These are phyloP conservation scores for Cryptophagus acutangulus DNA, from an alignment of 2,888 invertebrate species.

Conservation along the genomic window DNA sequence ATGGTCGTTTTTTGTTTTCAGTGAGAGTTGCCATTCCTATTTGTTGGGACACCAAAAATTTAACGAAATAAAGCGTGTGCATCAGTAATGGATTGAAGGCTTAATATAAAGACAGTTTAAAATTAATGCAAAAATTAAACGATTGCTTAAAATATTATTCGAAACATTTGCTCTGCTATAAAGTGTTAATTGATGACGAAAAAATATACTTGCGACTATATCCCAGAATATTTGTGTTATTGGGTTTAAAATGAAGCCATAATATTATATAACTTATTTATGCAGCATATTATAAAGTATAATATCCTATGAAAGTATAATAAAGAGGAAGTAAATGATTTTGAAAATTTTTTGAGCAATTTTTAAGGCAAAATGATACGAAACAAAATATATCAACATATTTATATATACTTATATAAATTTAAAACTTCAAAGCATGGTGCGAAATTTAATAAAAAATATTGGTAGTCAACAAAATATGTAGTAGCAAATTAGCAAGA, in stretches of 20 bases:
- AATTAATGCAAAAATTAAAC: too few species aligned
- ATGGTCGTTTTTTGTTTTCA: conserved; percentile 27
- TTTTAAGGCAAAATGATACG: conserved; percentile 26
- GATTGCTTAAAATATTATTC: too few species aligned
- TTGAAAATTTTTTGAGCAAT: conserved; percentile 25
- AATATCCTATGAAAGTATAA: conserved; percentile 25
- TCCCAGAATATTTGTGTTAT: conserved; percentile 22
- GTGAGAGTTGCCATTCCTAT: conserved; percentile 28
- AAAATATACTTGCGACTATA: conserved; percentile 44
- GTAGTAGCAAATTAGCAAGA: too few species aligned
- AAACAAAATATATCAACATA: conserved; percentile 29
- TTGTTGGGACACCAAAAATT: conserved; percentile 24
- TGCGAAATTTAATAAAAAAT: conserved; percentile 17
- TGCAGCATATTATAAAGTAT: conserved; percentile 18
- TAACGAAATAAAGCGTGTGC: too few species aligned
- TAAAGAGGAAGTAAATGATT: too few species aligned
- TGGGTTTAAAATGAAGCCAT: conserved; percentile 12
- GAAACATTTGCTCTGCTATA: too few species aligned
- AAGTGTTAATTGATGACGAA: too few species aligned
- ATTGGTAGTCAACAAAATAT: too few species aligned
- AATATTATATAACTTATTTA: conserved; percentile 1
- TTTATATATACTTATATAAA: conserved; percentile 23
- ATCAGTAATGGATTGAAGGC: too few species aligned
- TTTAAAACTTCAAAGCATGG: conserved; percentile 16
- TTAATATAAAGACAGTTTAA: too few species aligned